Conservation (phyloP, 2,113 vertebrate genomes). For the Brachyistius frenatus region DNA sequence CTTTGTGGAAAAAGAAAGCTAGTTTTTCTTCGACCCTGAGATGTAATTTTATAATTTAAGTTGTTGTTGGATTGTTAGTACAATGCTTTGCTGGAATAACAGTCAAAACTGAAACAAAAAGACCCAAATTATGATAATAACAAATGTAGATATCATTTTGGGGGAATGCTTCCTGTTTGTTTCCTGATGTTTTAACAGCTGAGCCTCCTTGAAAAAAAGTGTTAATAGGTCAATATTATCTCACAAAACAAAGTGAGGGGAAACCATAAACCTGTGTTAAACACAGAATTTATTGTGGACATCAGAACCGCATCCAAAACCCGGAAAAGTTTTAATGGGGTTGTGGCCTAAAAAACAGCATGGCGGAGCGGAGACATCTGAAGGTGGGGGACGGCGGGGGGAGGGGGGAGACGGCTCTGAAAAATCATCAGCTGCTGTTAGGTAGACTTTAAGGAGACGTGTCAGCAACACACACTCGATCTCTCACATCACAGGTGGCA, state of each 20-base stretch:
- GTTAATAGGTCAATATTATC: conserved; percentile 42
- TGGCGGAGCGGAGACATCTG: conserved; percentile 51
- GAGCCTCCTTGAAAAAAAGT: conserved; percentile 12
- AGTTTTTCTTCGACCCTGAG: not conserved
- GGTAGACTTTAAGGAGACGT: conserved; percentile 45
- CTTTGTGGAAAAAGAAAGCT: too few species aligned
- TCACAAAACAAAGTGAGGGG: conserved; percentile 56
- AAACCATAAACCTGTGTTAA: conserved; percentile 47
- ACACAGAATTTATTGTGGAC: conserved; percentile 29
- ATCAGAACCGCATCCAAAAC: conserved; percentile 58
- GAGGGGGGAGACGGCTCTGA: not conserved
- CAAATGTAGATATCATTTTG: not conserved
- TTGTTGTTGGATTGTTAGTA: too few species aligned
- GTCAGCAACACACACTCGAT: conserved; percentile 40
- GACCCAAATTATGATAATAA: not conserved
- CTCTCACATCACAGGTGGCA: conserved; percentile 2
- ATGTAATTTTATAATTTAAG: not conserved
- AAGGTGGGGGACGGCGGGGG: not conserved
- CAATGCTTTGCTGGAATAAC: not conserved
- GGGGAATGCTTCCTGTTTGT: conserved; percentile 8
- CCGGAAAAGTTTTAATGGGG: conserved; percentile 22
- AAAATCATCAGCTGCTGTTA: conserved; percentile 50
- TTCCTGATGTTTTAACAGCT: not conserved
- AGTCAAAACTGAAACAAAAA: not conserved
- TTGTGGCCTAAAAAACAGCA: conserved; percentile 38